phyloP scores from a whole-genome alignment of 2,113 vertebrate genomes.

The Cinclus cinclus region DNA sequence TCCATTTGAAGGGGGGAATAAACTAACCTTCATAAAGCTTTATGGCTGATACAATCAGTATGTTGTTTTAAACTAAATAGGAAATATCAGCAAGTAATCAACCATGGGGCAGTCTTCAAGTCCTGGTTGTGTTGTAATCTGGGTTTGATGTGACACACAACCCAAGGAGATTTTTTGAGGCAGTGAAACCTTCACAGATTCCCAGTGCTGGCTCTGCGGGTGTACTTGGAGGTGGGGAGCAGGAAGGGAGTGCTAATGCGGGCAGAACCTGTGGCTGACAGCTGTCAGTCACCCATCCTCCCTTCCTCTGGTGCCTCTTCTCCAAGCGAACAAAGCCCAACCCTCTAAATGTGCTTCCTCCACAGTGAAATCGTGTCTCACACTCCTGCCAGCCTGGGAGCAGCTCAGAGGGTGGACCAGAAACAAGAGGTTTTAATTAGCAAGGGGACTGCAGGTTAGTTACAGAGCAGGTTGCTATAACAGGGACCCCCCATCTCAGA shows the following conservation, averaged over 20 bases:
- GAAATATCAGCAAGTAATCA: constrained; percentile 51
- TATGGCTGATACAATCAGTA: constrained; percentile 49
- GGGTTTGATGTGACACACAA: background rate
- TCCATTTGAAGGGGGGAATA: constrained; percentile 40
- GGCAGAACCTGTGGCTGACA: background rate
- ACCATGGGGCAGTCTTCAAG: background rate
- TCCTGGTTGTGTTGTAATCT: background rate
- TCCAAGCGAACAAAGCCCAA: background rate
- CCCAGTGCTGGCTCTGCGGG: background rate
- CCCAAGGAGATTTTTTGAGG: background rate
- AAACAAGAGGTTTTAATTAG: constrained; percentile 3
- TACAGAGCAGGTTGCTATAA: background rate
- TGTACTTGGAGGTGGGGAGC: background rate
- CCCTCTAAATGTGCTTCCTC: background rate
- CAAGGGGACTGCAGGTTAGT: background rate
- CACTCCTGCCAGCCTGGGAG: background rate
- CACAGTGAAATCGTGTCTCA: background rate
- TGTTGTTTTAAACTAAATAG: constrained; percentile 45
- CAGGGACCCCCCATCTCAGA: background rate
- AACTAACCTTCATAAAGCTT: constrained; percentile 42
- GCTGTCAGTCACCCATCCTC: background rate
- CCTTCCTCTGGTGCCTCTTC: background rate
- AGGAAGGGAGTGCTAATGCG: background rate
- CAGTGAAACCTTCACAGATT: background rate
- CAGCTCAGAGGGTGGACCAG: background rate